phyloP scores from a whole-genome alignment of 2,888 invertebrate species.

The Hirtodrosophila cameraria region DNA sequence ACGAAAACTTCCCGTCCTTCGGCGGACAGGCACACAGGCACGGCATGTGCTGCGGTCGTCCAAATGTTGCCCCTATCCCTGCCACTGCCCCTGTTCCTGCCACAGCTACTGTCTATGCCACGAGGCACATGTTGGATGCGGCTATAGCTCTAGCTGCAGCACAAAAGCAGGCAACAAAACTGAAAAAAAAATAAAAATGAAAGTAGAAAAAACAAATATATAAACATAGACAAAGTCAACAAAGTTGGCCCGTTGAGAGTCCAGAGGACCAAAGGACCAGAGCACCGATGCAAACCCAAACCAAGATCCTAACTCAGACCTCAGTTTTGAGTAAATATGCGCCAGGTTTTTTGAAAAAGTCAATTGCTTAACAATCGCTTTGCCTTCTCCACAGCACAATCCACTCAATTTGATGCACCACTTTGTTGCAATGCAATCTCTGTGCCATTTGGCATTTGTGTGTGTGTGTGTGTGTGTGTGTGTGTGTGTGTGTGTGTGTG shows the following conservation, averaged over 20 bases:
- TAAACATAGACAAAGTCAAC: constrained; percentile 76
- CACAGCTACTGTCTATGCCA: background rate
- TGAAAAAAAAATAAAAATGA: too few relatives aligned
- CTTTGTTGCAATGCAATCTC: constrained; percentile 40
- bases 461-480: too few relatives aligned
- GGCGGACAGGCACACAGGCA: background rate
- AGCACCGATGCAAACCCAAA: background rate
- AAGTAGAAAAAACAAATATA: too few relatives aligned
- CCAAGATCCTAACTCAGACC: background rate
- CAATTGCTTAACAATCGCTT: constrained; percentile 52
- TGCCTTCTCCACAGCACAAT: constrained; percentile 22
- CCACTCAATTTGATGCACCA: constrained; percentile 46
- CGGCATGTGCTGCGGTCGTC: constrained; percentile 46
- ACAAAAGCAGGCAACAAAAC: constrained; percentile 25
- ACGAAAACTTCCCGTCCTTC: constrained; percentile 40
- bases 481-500: too few relatives aligned
- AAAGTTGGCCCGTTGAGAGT: constrained; percentile 43
- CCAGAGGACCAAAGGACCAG: background rate
- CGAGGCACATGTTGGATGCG: constrained; percentile 13
- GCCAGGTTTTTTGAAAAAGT: constrained; percentile 38
- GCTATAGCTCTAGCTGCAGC: constrained; percentile 19
- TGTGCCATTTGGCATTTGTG: constrained; percentile 3
- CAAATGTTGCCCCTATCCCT: constrained; percentile 12
- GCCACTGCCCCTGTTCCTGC: background rate
- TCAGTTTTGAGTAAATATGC: background rate